Base-by-base conservation (phyloP, 2,113 vertebrate genomes). In the Cyprinodon tularosa region DNA sequence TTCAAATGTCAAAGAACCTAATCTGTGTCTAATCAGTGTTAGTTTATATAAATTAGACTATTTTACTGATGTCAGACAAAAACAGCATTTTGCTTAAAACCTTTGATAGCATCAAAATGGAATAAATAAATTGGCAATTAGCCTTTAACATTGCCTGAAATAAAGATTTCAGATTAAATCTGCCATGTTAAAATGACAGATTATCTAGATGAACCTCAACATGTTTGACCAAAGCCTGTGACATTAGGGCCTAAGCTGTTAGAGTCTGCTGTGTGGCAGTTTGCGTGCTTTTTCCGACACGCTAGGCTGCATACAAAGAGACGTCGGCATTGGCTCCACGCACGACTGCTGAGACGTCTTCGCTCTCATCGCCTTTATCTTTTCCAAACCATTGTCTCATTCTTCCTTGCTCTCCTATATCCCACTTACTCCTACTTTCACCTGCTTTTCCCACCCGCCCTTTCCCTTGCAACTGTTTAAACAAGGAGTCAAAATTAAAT, bases 301-400 rank as follows among this genome's bases (percentile, higher is more conserved):
- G 88, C 89, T 80, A 78, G 75, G 67, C 22, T 6, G 53, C 82
- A 53, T 17, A 77, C 77, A 88, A 90, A 92, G 88, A 90, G 72
- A 72, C 45, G 72, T 82, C 83, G 84, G 78, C 47, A 38, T 66
- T 9, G 29, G 66, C 76, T 87, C 78, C 42, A 82, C 62, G 89
- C 86, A 74, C 80, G 44, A 86, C 74, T 86, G 85, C 85, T 88
- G 81, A 86, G 81, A 85, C 74, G 77, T 71, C 66, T 53, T 50
- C 13, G 88, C 84, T 88, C 42, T 92, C 87, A 83, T 68, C 88
- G 68, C 86, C 71, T 81, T 81, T 68, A 81, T 68, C 66, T 77
- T 80, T 77, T 83, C 80, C 86, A 62, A 77, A 81, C 44, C 59
- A 62, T 12, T 64, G 22, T 60, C 68, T 71, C 68, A 83, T 47